Conservation (phyloP, 2,113 vertebrate genomes). For the Pteropus alecto region DNA sequence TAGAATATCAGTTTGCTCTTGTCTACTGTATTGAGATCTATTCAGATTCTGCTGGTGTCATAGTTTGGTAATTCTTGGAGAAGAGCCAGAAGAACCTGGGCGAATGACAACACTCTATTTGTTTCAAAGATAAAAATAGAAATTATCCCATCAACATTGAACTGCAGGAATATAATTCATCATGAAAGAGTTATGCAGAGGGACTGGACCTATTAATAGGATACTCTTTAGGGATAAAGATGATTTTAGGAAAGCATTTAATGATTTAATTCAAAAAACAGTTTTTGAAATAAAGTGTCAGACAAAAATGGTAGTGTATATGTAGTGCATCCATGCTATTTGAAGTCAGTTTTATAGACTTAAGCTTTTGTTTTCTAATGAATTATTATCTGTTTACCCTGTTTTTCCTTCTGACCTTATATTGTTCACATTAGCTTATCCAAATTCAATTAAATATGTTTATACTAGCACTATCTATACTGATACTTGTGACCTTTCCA, state of each 20-base stretch:
- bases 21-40: neutral
- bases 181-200: neutral
- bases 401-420: neutral
- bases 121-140: slow-evolving; percentile 47
- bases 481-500: neutral
- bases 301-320: neutral
- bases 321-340: neutral
- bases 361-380: neutral
- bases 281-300: neutral
- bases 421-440: neutral
- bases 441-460: neutral
- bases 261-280: slow-evolving; percentile 5
- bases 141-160: slow-evolving; percentile 38
- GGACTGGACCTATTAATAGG: neutral
- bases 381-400: neutral
- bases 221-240: neutral
- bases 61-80: slow-evolving; percentile 9
- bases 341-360: neutral
- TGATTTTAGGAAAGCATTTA: neutral
- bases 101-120: slow-evolving; percentile 35
- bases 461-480: neutral
- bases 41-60: slow-evolving; percentile 14
- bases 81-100: neutral
- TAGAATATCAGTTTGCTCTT: slow-evolving; percentile 35
- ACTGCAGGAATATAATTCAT: neutral